Conservation (phyloP, 2,888 invertebrate genomes). For the Andricus quercusramuli region DNA sequence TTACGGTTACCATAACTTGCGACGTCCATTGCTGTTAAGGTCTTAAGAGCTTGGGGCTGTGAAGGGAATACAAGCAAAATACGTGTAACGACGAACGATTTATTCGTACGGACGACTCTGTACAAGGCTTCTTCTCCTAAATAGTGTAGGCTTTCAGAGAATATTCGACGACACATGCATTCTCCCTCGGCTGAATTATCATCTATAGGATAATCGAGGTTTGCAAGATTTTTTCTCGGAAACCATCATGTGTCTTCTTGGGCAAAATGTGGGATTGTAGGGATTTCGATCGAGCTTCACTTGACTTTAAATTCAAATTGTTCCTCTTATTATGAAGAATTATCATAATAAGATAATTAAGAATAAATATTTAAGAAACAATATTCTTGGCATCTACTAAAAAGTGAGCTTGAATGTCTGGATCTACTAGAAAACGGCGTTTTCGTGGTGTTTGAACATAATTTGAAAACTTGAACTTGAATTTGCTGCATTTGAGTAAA, state of each 20-base stretch:
- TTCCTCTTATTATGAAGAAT: no score
- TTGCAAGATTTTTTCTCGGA: not conserved
- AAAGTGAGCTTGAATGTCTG: no score
- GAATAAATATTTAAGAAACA: no score
- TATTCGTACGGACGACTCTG: constrained; percentile 58
- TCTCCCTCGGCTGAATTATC: not conserved
- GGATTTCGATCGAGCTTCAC: not conserved
- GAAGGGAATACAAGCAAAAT: constrained; percentile 54
- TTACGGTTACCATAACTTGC: constrained; percentile 71
- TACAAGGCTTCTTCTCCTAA: constrained; percentile 45
- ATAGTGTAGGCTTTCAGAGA: constrained; percentile 22
- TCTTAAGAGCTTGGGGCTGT: constrained; percentile 56
- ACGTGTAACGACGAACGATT: constrained; percentile 65
- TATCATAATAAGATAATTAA: no score
- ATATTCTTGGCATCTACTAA: no score
- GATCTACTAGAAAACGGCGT: no score
- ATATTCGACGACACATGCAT: constrained; percentile 16
- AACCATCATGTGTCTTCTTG: not conserved
- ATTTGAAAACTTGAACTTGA: no score
- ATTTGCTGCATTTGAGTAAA: no score
- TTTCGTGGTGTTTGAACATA: no score
- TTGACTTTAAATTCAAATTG: not conserved
- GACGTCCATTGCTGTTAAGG: constrained; percentile 64
- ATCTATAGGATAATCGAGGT: not conserved
- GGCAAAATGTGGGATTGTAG: not conserved